A percentile compares a stretch with the other conserved stretches of the same genome.
Conservation (phyloP, 2,888 invertebrate species). For the Liopterus haemorrhoidalis region DNA sequence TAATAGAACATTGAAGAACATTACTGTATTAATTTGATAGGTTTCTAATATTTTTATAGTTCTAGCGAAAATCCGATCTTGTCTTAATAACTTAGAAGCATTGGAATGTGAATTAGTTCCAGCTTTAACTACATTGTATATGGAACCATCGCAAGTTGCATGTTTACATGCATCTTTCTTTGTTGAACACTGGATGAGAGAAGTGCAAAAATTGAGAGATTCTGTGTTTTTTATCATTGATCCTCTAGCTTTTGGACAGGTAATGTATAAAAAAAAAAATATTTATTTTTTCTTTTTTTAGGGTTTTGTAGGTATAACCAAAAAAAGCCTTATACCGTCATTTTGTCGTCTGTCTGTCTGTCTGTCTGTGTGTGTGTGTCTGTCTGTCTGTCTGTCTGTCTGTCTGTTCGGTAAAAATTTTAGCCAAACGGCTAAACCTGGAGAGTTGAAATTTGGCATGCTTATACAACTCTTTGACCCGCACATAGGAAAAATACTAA, state of each 20-base stretch:
- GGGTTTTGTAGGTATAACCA: too few relatives aligned
- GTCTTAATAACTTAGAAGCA: slow-evolving; percentile 61
- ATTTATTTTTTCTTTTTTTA: too few relatives aligned
- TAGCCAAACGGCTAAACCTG: too few relatives aligned
- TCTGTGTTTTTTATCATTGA: slow-evolving; percentile 62
- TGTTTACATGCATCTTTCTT: slow-evolving; percentile 51
- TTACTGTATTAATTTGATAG: slow-evolving; percentile 16
- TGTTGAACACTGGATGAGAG: slow-evolving; percentile 54
- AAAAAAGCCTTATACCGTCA: too few relatives aligned
- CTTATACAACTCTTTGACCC: too few relatives aligned
- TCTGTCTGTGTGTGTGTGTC: too few relatives aligned
- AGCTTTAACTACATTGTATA: slow-evolving; percentile 47
- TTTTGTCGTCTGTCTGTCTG: too few relatives aligned
- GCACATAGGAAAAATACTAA: too few relatives aligned
- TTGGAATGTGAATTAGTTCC: slow-evolving; percentile 63
- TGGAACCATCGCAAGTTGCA: slow-evolving; percentile 48
- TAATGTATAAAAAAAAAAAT: slow-evolving; percentile 46
- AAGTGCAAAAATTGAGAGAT: slow-evolving; percentile 53
- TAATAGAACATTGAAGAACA: slow-evolving; percentile 4
- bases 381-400: too few relatives aligned
- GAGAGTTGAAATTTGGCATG: too few relatives aligned
- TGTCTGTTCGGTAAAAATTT: too few relatives aligned
- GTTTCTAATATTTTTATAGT: slow-evolving; percentile 44
- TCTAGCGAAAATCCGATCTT: slow-evolving; percentile 55
- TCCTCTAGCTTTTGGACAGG: slow-evolving; percentile 63